Base-by-base conservation (phyloP, 2,888 invertebrate genomes). In the Cistogaster globosa region DNA sequence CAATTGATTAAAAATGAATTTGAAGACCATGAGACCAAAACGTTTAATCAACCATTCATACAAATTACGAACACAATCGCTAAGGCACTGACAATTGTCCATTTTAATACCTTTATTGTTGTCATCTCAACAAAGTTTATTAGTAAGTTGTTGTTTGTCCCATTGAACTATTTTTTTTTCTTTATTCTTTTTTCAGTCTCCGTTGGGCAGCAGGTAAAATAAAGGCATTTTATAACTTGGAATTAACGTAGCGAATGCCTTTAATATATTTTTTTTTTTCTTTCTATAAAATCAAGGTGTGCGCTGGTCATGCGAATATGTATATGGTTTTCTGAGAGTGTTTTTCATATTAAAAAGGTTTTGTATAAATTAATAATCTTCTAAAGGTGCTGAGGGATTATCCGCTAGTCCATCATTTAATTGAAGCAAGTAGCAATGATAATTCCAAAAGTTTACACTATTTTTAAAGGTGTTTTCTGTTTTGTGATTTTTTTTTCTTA, bases 351-450 rank as follows among this genome's bases (percentile, higher is more conserved):
- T 32, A 6, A 48, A 38, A 45, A 26, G 0, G 5, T 38, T 67
- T 60, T 53, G 55, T 55, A 36, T 45, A 20, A 67, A 42, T 45
- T 5, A 53, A 75, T 76, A 84, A 84, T 76, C 80, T 77, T 16
- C 9, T 51, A 81, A 84, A 84, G 84, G 81, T 84, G 84, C 72
- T 68, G 36, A 76, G 62, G 58, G 60, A 67, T 84, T 76, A 67
- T 51, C 53, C 62, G 63, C 38, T 32, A 76, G 76, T 69, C 72
- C 36, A 72, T 77, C 60, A 75, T 63, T 12, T 16, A 38, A 62
- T 68, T 67, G 60, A 72, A 62, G 80, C 72, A 76, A 76, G 22
- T 51, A 20, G 5, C 18, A 14, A 0, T 18, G n/a, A 48, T 12
- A 38, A 16, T 22, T 63, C 14, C 2, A 42, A 16, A 26, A 26